A percentile compares a stretch with the other conserved stretches of the same genome.
Evolutionary conservation across 1,140 invertebrate genomes (phyloP).

Genomic region (Aphelinus certus): DNA sequence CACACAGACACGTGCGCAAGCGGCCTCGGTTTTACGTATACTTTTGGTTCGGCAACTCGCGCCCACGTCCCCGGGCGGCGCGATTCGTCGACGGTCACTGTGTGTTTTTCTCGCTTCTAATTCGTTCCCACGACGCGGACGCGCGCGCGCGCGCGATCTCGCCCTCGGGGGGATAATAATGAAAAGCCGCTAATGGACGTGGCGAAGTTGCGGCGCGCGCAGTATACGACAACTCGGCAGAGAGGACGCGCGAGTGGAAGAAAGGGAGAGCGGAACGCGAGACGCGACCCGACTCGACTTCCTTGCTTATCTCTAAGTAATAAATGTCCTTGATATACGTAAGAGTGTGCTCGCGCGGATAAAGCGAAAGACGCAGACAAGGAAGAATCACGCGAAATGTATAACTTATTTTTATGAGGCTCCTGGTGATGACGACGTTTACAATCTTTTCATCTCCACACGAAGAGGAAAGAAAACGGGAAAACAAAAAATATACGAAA

Average conservation of each 20-base stretch:
- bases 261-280: constrained; percentile 29
- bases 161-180: no score
- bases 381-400: constrained; percentile 42
- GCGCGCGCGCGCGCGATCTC: no score
- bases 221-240: background rate
- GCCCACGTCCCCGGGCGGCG: no score
- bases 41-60: no score
- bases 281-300: constrained; percentile 15
- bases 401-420: constrained; percentile 38
- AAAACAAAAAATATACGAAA: background rate
- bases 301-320: constrained; percentile 38
- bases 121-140: no score
- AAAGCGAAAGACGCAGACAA: constrained; percentile 17
- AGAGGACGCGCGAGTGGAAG: constrained; percentile 20
- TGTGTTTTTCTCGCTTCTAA: no score
- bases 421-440: constrained; percentile 35
- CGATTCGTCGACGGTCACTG: no score
- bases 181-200: no score
- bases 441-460: constrained; percentile 15
- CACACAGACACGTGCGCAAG: no score
- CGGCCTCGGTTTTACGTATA: no score
- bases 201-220: no score
- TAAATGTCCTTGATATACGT: constrained; percentile 43
- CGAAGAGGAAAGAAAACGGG: background rate
- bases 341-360: constrained; percentile 32